Conservation (phyloP, 2,888 invertebrate species). For the Halocaridina rubra region DNA sequence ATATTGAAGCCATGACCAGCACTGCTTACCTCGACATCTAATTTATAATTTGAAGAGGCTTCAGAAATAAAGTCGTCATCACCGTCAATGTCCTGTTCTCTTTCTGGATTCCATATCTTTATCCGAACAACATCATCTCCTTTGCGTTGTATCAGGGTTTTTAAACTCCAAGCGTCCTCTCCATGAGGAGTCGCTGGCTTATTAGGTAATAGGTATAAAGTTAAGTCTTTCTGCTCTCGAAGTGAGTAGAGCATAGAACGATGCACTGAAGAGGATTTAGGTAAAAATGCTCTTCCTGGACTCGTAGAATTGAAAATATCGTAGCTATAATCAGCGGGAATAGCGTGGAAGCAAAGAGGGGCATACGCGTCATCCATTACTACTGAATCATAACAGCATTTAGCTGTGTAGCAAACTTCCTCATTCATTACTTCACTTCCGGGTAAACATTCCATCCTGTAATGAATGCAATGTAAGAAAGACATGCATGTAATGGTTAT, state of each 20-base stretch:
- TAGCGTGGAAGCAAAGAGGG: conserved; percentile 46
- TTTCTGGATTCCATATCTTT: conserved; percentile 2
- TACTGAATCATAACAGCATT: conserved; percentile 13
- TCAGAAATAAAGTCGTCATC: background rate
- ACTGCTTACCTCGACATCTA: conserved; percentile 31
- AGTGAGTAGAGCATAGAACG: conserved; percentile 6
- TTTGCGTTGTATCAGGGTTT: conserved; percentile 15
- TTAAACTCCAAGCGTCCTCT: background rate
- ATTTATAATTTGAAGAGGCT: background rate
- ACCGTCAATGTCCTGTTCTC: background rate
- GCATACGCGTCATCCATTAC: background rate
- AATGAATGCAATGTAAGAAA: background rate
- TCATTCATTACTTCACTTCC: background rate
- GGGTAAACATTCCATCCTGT: conserved; percentile 22
- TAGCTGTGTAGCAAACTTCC: background rate
- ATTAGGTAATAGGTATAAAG: background rate
- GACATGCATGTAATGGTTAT: background rate
- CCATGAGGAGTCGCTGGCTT: background rate
- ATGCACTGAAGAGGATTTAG: too few relatives aligned
- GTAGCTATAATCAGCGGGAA: conserved; percentile 50
- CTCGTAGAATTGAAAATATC: background rate
- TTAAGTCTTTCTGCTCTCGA: background rate
- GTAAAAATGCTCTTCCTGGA: background rate
- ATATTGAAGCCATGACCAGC: conserved; percentile 40
- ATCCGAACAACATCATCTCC: conserved; percentile 20